Evolutionary conservation across 2,797 vertebrate genomes (phyloP).

Genomic region (Luscinia luscinia): DNA sequence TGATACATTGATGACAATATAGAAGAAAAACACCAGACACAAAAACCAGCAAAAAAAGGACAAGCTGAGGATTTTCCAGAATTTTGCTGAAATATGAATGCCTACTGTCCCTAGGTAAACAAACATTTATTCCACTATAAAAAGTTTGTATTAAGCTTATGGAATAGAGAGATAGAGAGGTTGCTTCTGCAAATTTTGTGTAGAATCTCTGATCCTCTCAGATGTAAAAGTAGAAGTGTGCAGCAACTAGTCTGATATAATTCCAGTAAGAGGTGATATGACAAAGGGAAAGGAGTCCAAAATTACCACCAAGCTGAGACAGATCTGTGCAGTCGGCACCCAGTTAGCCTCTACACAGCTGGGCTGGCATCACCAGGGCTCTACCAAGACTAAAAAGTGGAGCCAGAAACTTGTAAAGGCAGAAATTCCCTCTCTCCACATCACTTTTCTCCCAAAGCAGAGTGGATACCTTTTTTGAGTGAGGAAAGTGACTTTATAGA

Average conservation of each 20-base stretch:
- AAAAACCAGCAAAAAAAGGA: neutral
- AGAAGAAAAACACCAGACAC: neutral
- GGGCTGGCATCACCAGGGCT: neutral
- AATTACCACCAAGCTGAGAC: neutral
- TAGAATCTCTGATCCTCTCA: neutral
- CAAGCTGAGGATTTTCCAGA: neutral
- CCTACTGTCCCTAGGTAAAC: neutral
- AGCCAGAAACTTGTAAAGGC: neutral
- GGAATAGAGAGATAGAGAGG: neutral
- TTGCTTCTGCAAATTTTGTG: neutral
- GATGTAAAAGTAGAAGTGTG: neutral
- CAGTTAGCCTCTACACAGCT: neutral
- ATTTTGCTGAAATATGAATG: neutral
- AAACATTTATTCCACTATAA: neutral
- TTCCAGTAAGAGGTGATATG: neutral
- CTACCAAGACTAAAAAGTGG: neutral
- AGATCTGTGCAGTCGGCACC: neutral
- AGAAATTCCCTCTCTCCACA: rapidly evolving
- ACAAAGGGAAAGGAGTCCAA: neutral
- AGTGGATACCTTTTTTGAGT: neutral
- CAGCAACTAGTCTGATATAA: neutral
- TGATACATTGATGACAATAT: neutral
- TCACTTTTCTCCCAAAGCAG: neutral
- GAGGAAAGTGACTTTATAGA: too few relatives aligned
- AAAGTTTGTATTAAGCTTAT: neutral